These are phyloP conservation scores for Meriones psammophilus DNA, from an alignment of 2,797 vertebrate genomes.

Conservation along the genomic window DNA sequence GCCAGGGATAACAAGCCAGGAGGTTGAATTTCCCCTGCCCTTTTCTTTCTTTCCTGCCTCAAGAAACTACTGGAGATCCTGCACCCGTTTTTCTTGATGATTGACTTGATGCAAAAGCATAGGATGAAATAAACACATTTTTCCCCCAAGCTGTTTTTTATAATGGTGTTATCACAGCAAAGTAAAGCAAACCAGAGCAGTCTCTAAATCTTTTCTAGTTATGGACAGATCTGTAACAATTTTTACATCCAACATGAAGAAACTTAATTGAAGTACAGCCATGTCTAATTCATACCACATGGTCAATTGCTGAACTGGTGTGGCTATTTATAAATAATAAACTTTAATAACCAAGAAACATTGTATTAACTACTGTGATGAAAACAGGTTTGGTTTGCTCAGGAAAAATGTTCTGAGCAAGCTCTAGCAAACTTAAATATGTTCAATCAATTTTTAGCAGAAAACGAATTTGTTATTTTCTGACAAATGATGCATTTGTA, in stretches of 20 bases:
- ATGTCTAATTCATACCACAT: background rate
- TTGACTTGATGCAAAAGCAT: background rate
- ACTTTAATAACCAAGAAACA: conserved; percentile 11
- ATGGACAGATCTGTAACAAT: background rate
- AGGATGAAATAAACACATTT: background rate
- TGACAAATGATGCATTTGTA: background rate
- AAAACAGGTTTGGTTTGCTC: conserved; percentile 16
- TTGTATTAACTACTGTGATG: background rate
- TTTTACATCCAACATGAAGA: background rate
- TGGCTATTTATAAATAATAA: background rate
- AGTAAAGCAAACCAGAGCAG: background rate
- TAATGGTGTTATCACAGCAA: background rate
- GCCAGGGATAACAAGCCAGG: background rate
- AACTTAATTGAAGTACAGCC: background rate
- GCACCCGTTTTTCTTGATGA: background rate
- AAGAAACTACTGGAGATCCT: background rate
- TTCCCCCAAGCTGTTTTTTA: background rate
- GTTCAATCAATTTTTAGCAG: background rate
- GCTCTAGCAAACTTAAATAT: background rate
- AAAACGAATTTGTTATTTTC: background rate
- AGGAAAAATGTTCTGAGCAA: conserved; percentile 5
- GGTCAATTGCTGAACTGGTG: background rate
- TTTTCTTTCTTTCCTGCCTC: background rate
- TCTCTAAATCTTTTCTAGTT: conserved; percentile 17
- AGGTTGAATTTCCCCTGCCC: background rate